Evolutionary conservation across 2,888 invertebrate species (phyloP), one percentile per base, ranked within the genome.

Genomic region (Petrophora chlorosata): DNA sequence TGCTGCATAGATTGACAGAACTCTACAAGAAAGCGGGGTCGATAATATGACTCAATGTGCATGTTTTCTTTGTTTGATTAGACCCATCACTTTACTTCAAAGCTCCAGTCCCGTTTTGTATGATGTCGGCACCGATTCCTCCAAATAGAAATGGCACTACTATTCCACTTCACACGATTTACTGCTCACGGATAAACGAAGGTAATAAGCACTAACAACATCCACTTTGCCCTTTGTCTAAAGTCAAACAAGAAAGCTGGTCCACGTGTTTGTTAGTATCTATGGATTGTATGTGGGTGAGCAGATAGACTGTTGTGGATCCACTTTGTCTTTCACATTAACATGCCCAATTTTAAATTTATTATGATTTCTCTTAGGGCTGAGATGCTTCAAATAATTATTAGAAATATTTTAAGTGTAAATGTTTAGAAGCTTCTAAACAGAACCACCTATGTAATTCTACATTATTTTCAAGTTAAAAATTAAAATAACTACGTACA

Each of bases 221-320:
- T 64, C 71, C 73, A 74, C 71, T 73, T 74, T 70, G 59, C 55
- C 63, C 60, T 70, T 76, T 73, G 75, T 75, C 66, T 72, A 63
- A 40, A 56, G 59, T 59, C 62, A 69, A 74, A 75, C 71, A 72
- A 63, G 64, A 55, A 53, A 57, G 66, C 62, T 56, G 29, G 38
- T 43, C 23, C 39, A 39, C 12, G 33, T 60, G 55, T 49, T 52
- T 33, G 40, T 49, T 44, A 41, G 39, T 25, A 46, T 50, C 46
- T 61, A 41, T 45, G 50, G 48, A 5, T 15, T 32, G 36, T 46
- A 59, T 52, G 69, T 74, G 73, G 71, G 76, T 70, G 70, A 70
- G 5, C 28, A n/a, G n/a, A n/a, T n/a, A n/a, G 62, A 43, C 67
- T 70, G 67, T 69, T 59, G 7, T 30, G 57, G 61, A 69, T 68